Base-by-base conservation (phyloP, 1,140 invertebrate species). In the Drosophila tristis region DNA sequence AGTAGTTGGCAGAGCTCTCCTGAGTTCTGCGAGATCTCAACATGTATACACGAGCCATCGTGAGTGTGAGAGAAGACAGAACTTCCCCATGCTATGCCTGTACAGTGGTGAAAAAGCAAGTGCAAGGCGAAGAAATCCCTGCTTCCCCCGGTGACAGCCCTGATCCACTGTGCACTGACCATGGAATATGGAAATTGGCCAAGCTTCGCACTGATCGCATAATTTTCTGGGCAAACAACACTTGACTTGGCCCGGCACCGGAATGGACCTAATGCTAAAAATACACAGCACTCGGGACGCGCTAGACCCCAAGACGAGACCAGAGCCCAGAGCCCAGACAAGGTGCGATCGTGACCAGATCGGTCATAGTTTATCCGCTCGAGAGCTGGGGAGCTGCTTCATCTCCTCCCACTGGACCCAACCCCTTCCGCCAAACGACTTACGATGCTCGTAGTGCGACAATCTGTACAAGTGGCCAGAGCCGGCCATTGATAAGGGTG, bases 141-240 rank as follows among this genome's bases (percentile, higher is more conserved):
- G 2, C 2, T 11, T 20, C 15, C 6, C 50, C 4, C 20, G 1
- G 20, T 2, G 20, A 20, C 20, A 16, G 31, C 11, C 2, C 4
- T 23, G 23, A 6, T 42, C 31, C 77, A 80, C 53, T 72, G 67
- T 66, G 26, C 78, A 39, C 13, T 20, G 25, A 25, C 26, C 48
- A 74, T 39, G 51, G 54, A 53, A 45, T 35, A 53, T 48, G 7
- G 15, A 67, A 25, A 3, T 25, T 43, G 23, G 26, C 44, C 25
- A 47, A 35, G 67, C 25, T 70, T 84, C 66, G 48, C 80, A 84
- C 71, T 49, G 53, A 56, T 42, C 56, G 60, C 68, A 53, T 85
- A 84, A 84, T 86, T 87, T 61, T n/a, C 68, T 71, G 49, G 11
- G 53, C 71, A 78, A 86, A 86, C 54, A 67, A 39, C 26, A 29